A percentile compares a stretch with the other conserved stretches of the same genome.
phyloP scores from a whole-genome alignment of 2,797 vertebrate species.

The Acipenser oxyrinchus region DNA sequence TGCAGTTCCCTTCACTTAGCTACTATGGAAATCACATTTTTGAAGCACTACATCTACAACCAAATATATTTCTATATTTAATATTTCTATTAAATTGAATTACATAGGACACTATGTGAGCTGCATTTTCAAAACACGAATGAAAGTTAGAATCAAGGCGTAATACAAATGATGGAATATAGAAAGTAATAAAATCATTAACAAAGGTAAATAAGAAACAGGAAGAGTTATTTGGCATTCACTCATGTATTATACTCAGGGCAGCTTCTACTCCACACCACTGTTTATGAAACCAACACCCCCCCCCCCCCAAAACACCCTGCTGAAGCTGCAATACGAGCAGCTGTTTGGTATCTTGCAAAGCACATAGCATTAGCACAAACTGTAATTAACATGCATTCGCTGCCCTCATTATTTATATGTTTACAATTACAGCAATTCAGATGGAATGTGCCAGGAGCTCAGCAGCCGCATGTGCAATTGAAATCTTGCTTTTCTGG shows the following conservation, averaged over 20 bases:
- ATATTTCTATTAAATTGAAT: no score
- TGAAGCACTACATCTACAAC: no score
- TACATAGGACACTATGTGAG: no score
- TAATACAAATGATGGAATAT: neutral
- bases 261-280: neutral
- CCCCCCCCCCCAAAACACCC: neutral
- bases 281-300: neutral
- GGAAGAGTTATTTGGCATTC: neutral
- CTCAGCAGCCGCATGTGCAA: neutral
- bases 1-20: no score
- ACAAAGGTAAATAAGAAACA: neutral
- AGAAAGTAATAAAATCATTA: neutral
- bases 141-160: neutral
- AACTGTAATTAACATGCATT: slow-evolving; percentile 17
- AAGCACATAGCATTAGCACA: slow-evolving; percentile 12
- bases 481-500: neutral
- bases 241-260: neutral
- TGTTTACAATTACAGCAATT: slow-evolving; percentile 15
- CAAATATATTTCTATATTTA: no score
- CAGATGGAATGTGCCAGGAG: slow-evolving; percentile 1
- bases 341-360: slow-evolving; percentile 18
- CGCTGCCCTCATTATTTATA: neutral
- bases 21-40: no score
- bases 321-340: slow-evolving; percentile 4
- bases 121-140: no score